These are phyloP conservation scores for Campylomormyrus tamandua DNA, from an alignment of 2,113 vertebrate genomes.

Conservation along the genomic window DNA sequence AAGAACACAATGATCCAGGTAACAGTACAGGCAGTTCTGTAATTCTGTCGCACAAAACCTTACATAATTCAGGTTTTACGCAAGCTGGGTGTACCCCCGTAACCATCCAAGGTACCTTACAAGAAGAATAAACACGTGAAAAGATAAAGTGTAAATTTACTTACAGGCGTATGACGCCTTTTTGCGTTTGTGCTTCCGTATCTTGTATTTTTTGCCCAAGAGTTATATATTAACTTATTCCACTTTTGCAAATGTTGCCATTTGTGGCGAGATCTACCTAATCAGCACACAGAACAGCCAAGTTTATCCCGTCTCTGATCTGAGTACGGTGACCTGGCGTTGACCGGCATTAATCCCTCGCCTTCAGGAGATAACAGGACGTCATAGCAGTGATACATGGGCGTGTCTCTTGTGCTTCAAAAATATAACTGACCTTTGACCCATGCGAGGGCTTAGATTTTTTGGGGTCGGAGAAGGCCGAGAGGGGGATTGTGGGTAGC, in stretches of 20 bases:
- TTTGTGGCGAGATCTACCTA: neutral
- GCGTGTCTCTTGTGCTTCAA: neutral
- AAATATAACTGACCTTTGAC: conserved; percentile 82
- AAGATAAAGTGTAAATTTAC: neutral
- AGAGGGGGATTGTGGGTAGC: conserved; percentile 94
- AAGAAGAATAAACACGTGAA: neutral
- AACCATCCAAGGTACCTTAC: neutral
- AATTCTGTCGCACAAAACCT: neutral
- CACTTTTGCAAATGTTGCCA: neutral
- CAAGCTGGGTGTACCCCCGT: neutral
- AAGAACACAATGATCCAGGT: neutral
- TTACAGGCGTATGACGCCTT: neutral
- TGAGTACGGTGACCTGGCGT: neutral
- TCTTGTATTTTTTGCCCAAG: neutral
- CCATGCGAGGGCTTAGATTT: conserved; percentile 90
- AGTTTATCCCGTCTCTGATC: neutral
- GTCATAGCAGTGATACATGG: neutral
- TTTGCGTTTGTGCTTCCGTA: neutral
- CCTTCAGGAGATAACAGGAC: neutral
- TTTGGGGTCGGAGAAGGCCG: conserved; percentile 97
- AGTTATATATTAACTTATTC: neutral
- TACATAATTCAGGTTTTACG: neutral
- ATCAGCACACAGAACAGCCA: neutral
- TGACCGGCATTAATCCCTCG: neutral
- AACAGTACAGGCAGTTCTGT: neutral